Conservation (phyloP, 2,113 vertebrate genomes). For the Tauraco erythrolophus region DNA sequence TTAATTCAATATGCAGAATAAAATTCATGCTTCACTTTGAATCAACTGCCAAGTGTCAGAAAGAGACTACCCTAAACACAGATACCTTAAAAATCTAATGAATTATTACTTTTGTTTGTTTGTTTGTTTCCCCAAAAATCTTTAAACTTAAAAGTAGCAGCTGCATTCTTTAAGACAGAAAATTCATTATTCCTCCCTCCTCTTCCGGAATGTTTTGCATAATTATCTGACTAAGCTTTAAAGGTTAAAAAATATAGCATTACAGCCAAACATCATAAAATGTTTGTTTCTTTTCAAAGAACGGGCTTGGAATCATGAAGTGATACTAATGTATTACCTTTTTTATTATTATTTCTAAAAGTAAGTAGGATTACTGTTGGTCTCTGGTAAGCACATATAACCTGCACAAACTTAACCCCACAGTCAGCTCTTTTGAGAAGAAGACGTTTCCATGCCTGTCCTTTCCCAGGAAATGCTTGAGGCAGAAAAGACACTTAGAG, state of each 20-base stretch:
- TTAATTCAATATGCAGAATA: not conserved
- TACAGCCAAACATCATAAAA: not conserved
- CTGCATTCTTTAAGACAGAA: not conserved
- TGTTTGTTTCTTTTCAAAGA: not conserved
- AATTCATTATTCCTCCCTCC: not conserved
- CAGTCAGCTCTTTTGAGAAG: not conserved
- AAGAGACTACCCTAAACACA: not conserved
- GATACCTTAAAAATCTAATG: not conserved
- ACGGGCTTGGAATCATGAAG: not conserved
- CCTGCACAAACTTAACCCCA: not conserved
- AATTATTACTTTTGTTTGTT: too few species aligned
- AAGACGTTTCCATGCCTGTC: not conserved
- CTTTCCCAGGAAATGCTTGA: not conserved
- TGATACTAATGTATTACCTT: accelerated
- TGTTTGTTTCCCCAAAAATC: too few species aligned
- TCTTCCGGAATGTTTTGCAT: not conserved
- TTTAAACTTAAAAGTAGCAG: not conserved
- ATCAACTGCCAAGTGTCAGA: not conserved
- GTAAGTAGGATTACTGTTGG: not conserved
- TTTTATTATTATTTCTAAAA: not conserved
- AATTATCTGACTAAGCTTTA: not conserved
- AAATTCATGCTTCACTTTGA: not conserved
- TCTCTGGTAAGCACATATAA: not conserved
- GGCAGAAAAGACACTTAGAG: not conserved
- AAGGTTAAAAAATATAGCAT: not conserved